Evolutionary conservation across 2,888 invertebrate genomes (phyloP), one percentile per base, ranked within the genome.

Genomic region (Drosophila pegasa): DNA sequence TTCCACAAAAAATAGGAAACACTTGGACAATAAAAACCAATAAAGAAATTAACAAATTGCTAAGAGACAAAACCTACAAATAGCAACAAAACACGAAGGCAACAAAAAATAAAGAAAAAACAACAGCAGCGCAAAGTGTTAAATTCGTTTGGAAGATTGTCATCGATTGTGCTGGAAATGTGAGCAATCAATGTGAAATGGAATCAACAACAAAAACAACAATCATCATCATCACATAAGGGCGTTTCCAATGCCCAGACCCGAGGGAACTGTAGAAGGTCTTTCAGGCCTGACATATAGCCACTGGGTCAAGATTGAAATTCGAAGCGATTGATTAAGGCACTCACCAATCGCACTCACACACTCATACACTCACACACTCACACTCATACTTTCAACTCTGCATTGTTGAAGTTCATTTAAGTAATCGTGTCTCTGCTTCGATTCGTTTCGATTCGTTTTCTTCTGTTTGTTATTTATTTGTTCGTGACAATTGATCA

Each of bases 41-140:
- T 86, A 89, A 88, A 86, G 88, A 86, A 89, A 89, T 88, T 89
- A 86, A 89, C 87, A 89, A 86, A 89, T 79, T 87, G 64, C 71
- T 63, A 60, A 51, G 37, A 54, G 56, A 67, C 58, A 66, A 66
- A 52, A 67, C 56, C 43, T 60, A 64, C 63, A 78, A 76, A 62
- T 59, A 56, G 47, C 33, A 68, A 55, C 41, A 65, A 69, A 59
- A 56, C 52, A 65, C 59, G 41, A 60, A 22, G 51, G 16, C 48
- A 58, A 71, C 31, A 55, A 50, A 60, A 58, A 27, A 45, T 5
- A 51, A 55, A 54, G 31, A 57, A 47, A 60, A 41, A 56, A 29
- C 45, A 69, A 43, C 6, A n/a, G 50, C 72, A 65, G 47, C 27
- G 51, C 66, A 81, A 67, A 81, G 88, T 84, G 84, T 84, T 88